Percentiles rank a stretch among this genome's conserved stretches.
Conservation (phyloP, 1,140 invertebrate species). For the Anthonomus grandis region DNA sequence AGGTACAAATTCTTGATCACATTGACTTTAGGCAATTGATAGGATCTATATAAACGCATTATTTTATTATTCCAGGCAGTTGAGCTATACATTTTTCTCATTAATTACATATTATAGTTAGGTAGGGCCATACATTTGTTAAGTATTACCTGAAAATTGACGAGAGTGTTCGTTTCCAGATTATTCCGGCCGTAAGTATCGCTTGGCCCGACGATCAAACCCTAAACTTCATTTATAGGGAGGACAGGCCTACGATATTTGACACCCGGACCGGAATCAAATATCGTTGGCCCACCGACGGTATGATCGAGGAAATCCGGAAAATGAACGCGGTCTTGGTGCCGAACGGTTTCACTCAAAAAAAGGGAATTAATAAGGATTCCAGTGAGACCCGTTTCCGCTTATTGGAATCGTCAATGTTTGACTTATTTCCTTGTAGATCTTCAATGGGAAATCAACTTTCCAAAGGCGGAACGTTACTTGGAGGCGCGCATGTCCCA, state of each 20-base stretch:
- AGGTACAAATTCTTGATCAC: no score
- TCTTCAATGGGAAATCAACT: slow-evolving; percentile 71
- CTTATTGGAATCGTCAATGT: no score
- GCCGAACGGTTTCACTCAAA: slow-evolving; percentile 62
- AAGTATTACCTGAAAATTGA: not conserved
- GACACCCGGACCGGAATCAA: slow-evolving; percentile 33
- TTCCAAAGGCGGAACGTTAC: slow-evolving; percentile 69
- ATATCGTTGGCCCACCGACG: slow-evolving; percentile 64
- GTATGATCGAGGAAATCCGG: slow-evolving; percentile 63
- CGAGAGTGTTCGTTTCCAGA: slow-evolving; percentile 20
- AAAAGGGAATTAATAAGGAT: slow-evolving; percentile 55
- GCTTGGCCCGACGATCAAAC: slow-evolving; percentile 36
- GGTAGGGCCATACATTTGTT: no score
- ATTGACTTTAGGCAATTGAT: no score
- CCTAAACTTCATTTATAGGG: slow-evolving; percentile 34
- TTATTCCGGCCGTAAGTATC: slow-evolving; percentile 38
- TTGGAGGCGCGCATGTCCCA: slow-evolving; percentile 66
- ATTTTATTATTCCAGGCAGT: no score
- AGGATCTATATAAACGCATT: no score
- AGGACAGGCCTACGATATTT: slow-evolving; percentile 34
- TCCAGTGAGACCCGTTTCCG: slow-evolving; percentile 48
- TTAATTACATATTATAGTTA: no score
- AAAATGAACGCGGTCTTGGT: slow-evolving; percentile 65
- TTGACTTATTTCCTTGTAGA: slow-evolving; percentile 8
- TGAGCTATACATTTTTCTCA: no score